These are phyloP conservation scores for Crocuta crocuta DNA, from an alignment of 2,113 vertebrate species.

Conservation along the genomic window DNA sequence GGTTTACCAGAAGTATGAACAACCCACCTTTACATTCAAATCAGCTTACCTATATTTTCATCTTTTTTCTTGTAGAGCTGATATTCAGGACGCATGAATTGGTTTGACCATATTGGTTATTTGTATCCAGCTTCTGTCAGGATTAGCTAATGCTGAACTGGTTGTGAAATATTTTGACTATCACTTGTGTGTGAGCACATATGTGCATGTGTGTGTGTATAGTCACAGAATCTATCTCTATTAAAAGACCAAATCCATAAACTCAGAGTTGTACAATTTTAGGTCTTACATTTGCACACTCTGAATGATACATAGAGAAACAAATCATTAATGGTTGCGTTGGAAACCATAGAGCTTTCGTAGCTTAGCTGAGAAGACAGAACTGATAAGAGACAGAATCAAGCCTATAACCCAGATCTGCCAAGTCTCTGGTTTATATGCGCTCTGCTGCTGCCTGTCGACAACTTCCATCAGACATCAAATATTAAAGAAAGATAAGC, in stretches of 20 bases:
- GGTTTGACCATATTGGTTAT: neutral
- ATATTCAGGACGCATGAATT: neutral
- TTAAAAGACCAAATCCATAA: neutral
- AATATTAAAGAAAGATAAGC: neutral
- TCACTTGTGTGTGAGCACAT: neutral
- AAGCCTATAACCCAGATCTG: neutral
- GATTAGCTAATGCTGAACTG: neutral
- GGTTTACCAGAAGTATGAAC: neutral
- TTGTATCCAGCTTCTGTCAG: neutral
- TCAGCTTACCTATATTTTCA: neutral
- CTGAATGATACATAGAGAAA: neutral
- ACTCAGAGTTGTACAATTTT: conserved; percentile 4
- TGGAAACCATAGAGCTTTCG: neutral
- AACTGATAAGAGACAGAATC: neutral
- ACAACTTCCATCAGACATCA: neutral
- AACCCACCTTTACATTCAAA: neutral
- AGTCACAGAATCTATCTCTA: neutral
- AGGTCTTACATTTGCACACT: neutral
- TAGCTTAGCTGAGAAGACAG: neutral
- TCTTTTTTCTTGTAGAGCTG: neutral
- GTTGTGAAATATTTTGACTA: neutral
- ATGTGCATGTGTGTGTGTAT: neutral
- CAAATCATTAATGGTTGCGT: neutral
- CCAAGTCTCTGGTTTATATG: neutral
- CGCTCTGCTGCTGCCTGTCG: neutral